Conservation (phyloP, 2,113 vertebrate genomes). For the Micronisus gabar region DNA sequence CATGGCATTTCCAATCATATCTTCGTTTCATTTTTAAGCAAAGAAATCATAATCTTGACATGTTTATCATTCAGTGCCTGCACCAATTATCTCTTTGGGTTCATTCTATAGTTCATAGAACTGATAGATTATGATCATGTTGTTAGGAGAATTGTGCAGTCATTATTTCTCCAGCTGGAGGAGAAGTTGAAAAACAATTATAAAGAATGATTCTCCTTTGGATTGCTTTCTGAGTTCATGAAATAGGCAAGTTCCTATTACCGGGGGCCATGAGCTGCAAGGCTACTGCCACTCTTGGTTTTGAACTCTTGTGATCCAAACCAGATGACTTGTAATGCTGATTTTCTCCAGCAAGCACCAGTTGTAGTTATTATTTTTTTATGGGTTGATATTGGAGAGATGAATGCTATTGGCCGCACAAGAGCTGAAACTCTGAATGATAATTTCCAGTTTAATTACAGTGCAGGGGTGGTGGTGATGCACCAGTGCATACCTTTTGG, state of each 20-base stretch:
- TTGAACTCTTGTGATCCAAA: constrained; percentile 11
- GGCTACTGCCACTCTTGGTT: neutral
- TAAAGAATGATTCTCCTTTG: constrained; percentile 48
- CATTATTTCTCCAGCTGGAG: constrained; percentile 62
- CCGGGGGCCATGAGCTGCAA: neutral
- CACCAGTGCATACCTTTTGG: neutral
- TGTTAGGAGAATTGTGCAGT: constrained; percentile 68
- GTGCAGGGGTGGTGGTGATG: neutral
- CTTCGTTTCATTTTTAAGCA: constrained; percentile 68
- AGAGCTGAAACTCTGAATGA: neutral
- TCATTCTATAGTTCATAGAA: constrained; percentile 65
- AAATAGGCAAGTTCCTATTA: constrained; percentile 32
- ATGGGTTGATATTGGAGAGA: neutral
- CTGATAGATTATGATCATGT: constrained; percentile 70
- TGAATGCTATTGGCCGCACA: neutral
- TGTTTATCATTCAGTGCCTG: constrained; percentile 72
- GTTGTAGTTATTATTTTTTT: neutral
- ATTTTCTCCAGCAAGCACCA: neutral
- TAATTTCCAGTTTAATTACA: constrained; percentile 34
- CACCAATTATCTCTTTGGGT: constrained; percentile 74
- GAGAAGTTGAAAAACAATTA: constrained; percentile 63
- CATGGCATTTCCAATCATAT: constrained; percentile 61
- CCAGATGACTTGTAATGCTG: neutral
- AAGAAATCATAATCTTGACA: constrained; percentile 73
- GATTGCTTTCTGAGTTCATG: constrained; percentile 37